Conservation (phyloP, 1,140 invertebrate genomes). For the Chionoecetes opilio region DNA sequence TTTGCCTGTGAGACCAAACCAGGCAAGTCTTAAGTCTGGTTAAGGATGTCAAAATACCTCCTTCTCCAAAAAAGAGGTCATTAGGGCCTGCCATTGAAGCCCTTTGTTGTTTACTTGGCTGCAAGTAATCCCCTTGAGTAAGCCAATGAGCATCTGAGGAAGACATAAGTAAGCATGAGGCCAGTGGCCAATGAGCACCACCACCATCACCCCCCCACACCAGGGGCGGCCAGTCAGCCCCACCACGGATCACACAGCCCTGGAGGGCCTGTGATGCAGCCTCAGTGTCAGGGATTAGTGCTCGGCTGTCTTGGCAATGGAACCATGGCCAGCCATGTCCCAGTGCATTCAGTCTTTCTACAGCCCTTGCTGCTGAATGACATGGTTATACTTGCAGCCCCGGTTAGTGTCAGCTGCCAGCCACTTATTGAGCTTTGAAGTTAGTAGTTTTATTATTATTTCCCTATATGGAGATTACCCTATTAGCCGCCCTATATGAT, state of each 20-base stretch:
- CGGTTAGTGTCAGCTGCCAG: not conserved
- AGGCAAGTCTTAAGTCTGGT: slow-evolving; percentile 47
- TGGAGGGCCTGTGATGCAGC: not conserved
- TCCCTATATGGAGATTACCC: not conserved
- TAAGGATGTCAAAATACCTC: slow-evolving; percentile 71
- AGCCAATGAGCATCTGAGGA: slow-evolving; percentile 78
- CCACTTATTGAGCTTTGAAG: not conserved
- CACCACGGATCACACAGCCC: not conserved
- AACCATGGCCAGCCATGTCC: not conserved
- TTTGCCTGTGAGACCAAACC: not conserved
- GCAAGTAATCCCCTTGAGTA: slow-evolving; percentile 74
- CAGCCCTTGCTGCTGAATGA: not conserved
- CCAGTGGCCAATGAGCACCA: slow-evolving; percentile 37
- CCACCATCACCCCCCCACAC: not conserved
- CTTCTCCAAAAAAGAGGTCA: slow-evolving; percentile 78
- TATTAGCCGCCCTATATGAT: too few species aligned
- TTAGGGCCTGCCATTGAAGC: slow-evolving; percentile 75
- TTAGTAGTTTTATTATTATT: not conserved
- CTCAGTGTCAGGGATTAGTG: not conserved
- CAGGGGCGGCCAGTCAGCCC: not conserved
- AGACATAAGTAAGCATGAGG: slow-evolving; percentile 73
- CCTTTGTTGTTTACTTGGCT: slow-evolving; percentile 72
- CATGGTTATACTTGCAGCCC: not conserved
- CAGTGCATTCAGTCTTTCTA: not conserved
- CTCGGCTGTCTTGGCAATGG: not conserved